Evolutionary conservation across 2,113 vertebrate species (phyloP).

Genomic region (Rafetus swinhoei): DNA sequence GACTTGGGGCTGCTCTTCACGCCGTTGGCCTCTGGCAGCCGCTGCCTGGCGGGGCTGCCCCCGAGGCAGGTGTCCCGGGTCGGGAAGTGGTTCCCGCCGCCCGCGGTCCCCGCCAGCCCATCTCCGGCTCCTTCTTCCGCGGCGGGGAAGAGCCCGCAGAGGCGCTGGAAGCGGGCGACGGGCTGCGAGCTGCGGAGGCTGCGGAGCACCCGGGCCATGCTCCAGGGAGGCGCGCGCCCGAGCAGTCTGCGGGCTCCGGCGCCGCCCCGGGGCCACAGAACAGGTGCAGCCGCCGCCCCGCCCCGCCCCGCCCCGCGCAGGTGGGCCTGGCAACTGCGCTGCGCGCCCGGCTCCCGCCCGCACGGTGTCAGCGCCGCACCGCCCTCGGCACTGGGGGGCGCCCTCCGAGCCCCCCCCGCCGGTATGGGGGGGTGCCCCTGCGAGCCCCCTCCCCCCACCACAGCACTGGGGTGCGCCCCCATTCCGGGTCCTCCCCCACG

Average conservation of each 20-base stretch:
- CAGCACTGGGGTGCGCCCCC: no score
- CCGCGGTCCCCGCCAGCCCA: neutral
- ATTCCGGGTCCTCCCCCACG: neutral
- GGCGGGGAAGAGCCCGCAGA: conserved; percentile 86
- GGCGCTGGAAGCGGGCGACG: conserved; percentile 90
- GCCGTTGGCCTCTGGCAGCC: neutral
- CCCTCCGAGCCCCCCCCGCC: no score
- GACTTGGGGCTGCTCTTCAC: neutral
- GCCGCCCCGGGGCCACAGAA: neutral
- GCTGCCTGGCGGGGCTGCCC: neutral
- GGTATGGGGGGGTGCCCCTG: no score
- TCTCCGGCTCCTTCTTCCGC: conserved; percentile 12
- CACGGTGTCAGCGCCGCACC: no score
- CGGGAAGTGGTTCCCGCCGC: neutral
- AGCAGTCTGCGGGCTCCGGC: neutral
- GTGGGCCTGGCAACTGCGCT: no score
- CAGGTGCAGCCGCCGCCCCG: neutral
- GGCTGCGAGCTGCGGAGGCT: conserved; percentile 84
- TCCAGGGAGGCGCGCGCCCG: neutral
- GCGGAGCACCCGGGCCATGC: conserved; percentile 72
- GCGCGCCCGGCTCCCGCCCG: no score
- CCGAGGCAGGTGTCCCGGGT: neutral
- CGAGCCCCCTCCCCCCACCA: no score
- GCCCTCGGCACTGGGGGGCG: no score
- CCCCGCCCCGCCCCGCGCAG: neutral